Evolutionary conservation across 2,113 vertebrate genomes (phyloP).

Genomic region (Cygnus buccinator): DNA sequence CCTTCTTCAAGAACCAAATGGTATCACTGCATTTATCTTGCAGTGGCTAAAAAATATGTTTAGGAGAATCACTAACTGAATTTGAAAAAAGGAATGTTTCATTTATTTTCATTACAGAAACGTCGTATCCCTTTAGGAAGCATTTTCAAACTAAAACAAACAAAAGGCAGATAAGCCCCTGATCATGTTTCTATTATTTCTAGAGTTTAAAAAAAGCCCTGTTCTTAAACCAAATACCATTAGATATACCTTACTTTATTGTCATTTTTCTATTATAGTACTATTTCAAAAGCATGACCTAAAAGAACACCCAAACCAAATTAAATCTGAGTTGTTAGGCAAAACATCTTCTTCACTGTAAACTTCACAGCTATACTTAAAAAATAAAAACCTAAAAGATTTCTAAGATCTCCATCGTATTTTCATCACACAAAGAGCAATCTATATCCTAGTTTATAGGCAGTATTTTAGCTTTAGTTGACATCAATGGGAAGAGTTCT

Average conservation of each 20-base stretch:
- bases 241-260: background rate
- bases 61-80: background rate
- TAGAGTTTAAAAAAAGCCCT: background rate
- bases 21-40: background rate
- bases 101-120: constrained; percentile 2
- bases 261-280: background rate
- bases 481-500: background rate
- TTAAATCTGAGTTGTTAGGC: background rate
- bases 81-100: background rate
- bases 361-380: background rate
- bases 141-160: background rate
- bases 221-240: background rate
- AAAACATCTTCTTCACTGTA: background rate
- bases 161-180: background rate
- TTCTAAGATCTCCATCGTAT: background rate
- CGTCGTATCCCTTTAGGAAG: background rate
- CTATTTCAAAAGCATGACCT: background rate
- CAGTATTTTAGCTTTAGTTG: background rate
- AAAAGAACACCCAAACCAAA: background rate
- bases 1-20: background rate
- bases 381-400: background rate
- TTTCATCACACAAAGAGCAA: background rate
- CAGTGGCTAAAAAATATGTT: background rate
- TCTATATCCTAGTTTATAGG: background rate
- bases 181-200: background rate